Evolutionary conservation across 2,797 vertebrate species (phyloP), one percentile per base, ranked within the genome.

Genomic region (Setipinna tenuifilis): DNA sequence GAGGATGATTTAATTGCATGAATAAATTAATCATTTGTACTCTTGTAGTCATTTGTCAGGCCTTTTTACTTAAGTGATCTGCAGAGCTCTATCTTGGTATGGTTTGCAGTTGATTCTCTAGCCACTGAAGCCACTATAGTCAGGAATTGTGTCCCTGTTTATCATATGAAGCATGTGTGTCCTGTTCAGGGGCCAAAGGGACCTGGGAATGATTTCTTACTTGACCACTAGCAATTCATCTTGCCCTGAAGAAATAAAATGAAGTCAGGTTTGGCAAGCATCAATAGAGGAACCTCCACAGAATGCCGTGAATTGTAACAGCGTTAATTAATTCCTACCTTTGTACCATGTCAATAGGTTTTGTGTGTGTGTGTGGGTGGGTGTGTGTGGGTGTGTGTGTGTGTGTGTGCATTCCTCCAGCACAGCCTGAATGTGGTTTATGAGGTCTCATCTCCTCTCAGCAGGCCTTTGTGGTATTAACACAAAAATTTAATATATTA

Each of bases 381-480:
- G 46, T 48, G 46, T 48, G 46, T 48, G 46, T 48, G 46, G 3
- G 50, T 54, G 50, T 54, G 50, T 54, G 50, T 54, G 50, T 54
- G 50, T 54, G 50, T 54, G 50, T 54, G 71, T 78, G 46, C 31
- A 23, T 80, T 58, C 19, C 23, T 80, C 28, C 28, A 16, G 71
- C 31, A 59, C 48, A 28, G 46, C 68, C 50, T 54, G 19, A 80
- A 58, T 78, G 71, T 59, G 54, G 28, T 78, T 78, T 78, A 78
- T 78, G 71, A 44, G 35, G 71, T 44, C 71, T 78, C 71, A 41
- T 78, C 71, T 78, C 31, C 17, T 78, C 71, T 31, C 71, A 78
- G 71, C 71, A 78, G 71, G 71, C 71, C 35, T 41, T 78, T 78
- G 16, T 78, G 71, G 41, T 44, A 44, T 78, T 78, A 78, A 78